A percentile compares a stretch with the other conserved stretches of the same genome.
Conservation (phyloP, 1,140 invertebrate genomes). For the Drosophila suzukii region DNA sequence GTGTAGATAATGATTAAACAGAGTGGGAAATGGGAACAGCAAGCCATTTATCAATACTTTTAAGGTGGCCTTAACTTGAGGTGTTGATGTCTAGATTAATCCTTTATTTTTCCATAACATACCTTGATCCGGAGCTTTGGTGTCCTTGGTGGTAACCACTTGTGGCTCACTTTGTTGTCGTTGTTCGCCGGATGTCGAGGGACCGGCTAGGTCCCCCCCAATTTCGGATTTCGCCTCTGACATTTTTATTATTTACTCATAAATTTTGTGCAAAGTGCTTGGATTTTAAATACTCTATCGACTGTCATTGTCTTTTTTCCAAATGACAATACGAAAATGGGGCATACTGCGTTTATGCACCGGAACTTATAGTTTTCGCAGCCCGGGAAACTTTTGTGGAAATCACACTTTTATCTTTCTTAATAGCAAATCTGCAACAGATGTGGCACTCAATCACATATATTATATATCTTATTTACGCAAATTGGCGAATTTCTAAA, state of each 20-base stretch:
- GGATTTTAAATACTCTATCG: background rate
- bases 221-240: constrained; percentile 23
- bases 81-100: background rate
- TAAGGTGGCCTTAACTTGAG: background rate
- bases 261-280: constrained; percentile 25
- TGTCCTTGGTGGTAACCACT: background rate
- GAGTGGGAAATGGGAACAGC: background rate
- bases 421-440: background rate
- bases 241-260: constrained; percentile 34
- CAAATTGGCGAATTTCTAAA: constrained; percentile 3
- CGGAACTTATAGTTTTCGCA: background rate
- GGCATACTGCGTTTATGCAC: constrained; percentile 15
- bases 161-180: background rate
- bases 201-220: background rate
- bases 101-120: background rate
- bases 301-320: constrained; percentile 18
- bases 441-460: background rate
- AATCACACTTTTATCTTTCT: background rate
- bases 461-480: constrained; percentile 3
- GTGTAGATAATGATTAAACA: constrained; percentile 20
- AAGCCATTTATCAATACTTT: constrained; percentile 28
- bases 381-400: background rate
- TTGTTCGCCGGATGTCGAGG: constrained; percentile 19
- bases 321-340: constrained; percentile 27
- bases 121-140: background rate